Conservation (phyloP, 2,888 invertebrate species). For the Macrophya annulata region DNA sequence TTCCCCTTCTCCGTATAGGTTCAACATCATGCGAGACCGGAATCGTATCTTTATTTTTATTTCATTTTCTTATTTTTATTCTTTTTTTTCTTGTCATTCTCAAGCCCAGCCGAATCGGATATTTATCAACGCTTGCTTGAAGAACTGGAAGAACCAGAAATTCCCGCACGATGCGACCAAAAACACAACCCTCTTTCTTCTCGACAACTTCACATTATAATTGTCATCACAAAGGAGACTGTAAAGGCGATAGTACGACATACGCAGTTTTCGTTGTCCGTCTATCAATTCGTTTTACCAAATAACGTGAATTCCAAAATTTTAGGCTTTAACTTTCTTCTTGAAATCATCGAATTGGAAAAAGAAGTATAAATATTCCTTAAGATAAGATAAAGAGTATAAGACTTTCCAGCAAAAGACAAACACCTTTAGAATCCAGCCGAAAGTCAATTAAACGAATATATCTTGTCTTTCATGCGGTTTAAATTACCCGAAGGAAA, state of each 20-base stretch:
- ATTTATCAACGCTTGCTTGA: conserved; percentile 28
- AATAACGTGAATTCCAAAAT: not conserved
- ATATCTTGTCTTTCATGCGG: not conserved
- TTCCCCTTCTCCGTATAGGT: not conserved
- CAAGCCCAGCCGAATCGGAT: conserved; percentile 39
- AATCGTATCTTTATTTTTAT: not conserved
- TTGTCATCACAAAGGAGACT: not conserved
- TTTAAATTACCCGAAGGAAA: not conserved
- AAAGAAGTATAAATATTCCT: not conserved
- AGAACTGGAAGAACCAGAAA: conserved; percentile 51
- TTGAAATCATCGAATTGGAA: not conserved
- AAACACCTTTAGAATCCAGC: not conserved
- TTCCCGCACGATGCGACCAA: conserved; percentile 5
- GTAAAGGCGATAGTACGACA: not conserved
- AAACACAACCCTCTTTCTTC: conserved; percentile 24
- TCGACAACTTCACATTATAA: conserved; percentile 1
- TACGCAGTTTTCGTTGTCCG: not conserved
- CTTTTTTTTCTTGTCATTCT: not conserved
- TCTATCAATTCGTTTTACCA: not conserved
- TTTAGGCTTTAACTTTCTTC: too few relatives aligned
- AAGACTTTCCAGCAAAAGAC: not conserved
- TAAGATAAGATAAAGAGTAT: too few relatives aligned
- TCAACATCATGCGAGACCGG: not conserved
- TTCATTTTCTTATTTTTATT: not conserved
- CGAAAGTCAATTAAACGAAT: not conserved